Evolutionary conservation across 2,113 vertebrate genomes (phyloP), one percentile per base, ranked within the genome.

Genomic region (Nothocercus nigrocapillus): DNA sequence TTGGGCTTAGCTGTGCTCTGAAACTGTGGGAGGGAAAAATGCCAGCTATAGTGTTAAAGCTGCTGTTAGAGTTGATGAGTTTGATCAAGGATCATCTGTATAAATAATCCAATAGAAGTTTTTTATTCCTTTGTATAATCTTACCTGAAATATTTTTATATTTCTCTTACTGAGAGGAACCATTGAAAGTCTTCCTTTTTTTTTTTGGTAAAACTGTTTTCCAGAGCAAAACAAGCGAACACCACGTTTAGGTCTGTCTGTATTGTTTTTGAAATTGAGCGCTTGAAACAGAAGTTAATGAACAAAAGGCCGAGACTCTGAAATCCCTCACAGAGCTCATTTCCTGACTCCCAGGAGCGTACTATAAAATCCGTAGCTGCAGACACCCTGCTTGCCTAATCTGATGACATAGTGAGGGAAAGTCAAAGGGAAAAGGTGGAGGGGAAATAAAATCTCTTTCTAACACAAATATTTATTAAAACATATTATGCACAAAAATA

Each of bases 51-150:
- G 44, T 66, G 7, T 20, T 64, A 82, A 42, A 73, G 21, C 22
- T 90, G 1, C 2, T 53, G 47, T 20, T 64, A 82, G 47, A 76
- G 16, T 22, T 88, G 2, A 3, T 53, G 44, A 54, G 11, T 54
- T 18, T 58, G 75, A 79, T 9, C 0, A 9, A 70, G 56, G 21
- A 72, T 21, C 47, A 38, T 7, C 0, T 2, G 9, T 38, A 42
- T 53, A 19, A 93, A 28, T 15, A 76, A 38, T 17, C 4, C 61
- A 25, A 49, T 16, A 32, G 20, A 66, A 92, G 32, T 14, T 20
- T 2, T 79, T 74, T 51, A 7, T 21, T 53, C 6, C 34, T 56
- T 61, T 51, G 58, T 16, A 0, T 4, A 49, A 30, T 64, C 22
- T 34, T 47, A 30, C 21, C 62, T 72, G 49, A 75, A 13, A 42